phyloP scores from a whole-genome alignment of 2,888 invertebrate genomes.

The Notocelia uddmanniana region DNA sequence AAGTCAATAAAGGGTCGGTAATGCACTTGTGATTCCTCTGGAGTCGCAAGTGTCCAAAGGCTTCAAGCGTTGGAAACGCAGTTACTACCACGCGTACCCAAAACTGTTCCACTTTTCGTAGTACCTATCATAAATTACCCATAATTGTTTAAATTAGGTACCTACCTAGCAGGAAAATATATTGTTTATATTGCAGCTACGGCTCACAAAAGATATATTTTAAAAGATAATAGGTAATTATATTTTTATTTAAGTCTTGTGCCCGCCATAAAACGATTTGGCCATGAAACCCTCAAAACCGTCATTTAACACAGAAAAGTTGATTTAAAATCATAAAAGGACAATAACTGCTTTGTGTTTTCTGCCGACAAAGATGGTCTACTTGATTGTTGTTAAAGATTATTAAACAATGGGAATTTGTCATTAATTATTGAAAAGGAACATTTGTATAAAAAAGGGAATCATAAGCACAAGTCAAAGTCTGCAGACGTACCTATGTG shows the following conservation, averaged over 20 bases:
- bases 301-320: conserved; percentile 15
- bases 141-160: conserved; percentile 3
- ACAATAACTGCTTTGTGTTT: conserved; percentile 12
- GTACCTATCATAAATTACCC: background rate
- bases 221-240: conserved; percentile 27
- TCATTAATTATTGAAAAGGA: conserved; percentile 11
- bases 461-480: background rate
- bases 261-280: conserved; percentile 13
- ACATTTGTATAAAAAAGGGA: conserved; percentile 4
- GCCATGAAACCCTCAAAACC: conserved; percentile 32
- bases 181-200: background rate
- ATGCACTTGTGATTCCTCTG: too few relatives aligned
- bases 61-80: too few relatives aligned
- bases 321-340: conserved; percentile 10
- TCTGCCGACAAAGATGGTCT: conserved; percentile 30
- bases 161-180: background rate
- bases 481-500: background rate
- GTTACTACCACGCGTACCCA: background rate
- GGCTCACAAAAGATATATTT: conserved; percentile 5
- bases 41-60: too few relatives aligned
- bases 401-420: conserved; percentile 25
- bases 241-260: conserved; percentile 6
- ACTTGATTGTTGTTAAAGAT: conserved; percentile 16
- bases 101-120: background rate
- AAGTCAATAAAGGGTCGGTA: too few relatives aligned